These are phyloP conservation scores for Apis cerana DNA, from an alignment of 1,140 invertebrate genomes.

Conservation along the genomic window DNA sequence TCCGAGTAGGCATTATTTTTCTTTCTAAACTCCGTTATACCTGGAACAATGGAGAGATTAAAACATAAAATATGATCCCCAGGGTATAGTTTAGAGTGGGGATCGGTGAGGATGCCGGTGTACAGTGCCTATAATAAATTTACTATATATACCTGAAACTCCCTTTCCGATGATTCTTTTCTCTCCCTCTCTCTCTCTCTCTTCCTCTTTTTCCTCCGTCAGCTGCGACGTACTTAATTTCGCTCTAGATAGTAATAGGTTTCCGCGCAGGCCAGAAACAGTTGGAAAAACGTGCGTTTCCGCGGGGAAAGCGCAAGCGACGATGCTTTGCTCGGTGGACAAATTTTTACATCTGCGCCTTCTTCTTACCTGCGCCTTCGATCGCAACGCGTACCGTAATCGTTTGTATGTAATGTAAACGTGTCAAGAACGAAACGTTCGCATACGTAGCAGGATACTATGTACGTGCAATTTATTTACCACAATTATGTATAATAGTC, in stretches of 20 bases:
- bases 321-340: too few species aligned
- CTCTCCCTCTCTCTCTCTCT: not conserved
- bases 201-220: not conserved
- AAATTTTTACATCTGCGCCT: too few species aligned
- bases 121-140: slow-evolving; percentile 59
- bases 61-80: slow-evolving; percentile 80
- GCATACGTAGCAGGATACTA: not conserved
- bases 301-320: too few species aligned
- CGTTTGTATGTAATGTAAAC: not conserved
- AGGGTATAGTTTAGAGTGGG: slow-evolving; percentile 57
- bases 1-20: slow-evolving; percentile 81
- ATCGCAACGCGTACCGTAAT: too few species aligned
- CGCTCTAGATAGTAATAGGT: too few species aligned
- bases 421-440: not conserved
- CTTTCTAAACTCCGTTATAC: slow-evolving; percentile 80
- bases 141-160: slow-evolving; percentile 43
- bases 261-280: too few species aligned
- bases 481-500: not conserved
- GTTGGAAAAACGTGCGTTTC: too few species aligned
- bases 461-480: not conserved
- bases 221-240: not conserved
- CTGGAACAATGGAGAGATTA: slow-evolving; percentile 81
- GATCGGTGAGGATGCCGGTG: slow-evolving; percentile 19
- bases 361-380: too few species aligned
- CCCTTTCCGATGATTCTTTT: slow-evolving; percentile 32